Evolutionary conservation across 2,888 invertebrate genomes (phyloP), one percentile per base, ranked within the genome.

Genomic region (Maniola hyperantus): DNA sequence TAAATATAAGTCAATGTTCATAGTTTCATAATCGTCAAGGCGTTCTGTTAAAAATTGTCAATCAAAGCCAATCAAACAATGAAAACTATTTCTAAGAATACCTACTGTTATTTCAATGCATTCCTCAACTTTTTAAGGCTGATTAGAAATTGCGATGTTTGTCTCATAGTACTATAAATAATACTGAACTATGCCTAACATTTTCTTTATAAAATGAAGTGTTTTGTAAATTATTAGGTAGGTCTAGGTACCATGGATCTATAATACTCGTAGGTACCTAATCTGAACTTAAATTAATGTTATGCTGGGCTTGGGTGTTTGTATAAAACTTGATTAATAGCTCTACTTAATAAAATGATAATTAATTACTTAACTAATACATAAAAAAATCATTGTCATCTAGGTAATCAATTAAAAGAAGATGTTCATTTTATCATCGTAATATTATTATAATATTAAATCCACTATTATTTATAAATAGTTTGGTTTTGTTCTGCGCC

Each of bases 321-420:
- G 18, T 48, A 18, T 15, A 18, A 53, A 53, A 53, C 26, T 26
- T 6, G 13, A 6, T 13, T n/a, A 53, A 26, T n/a, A 13, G 8
- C 1, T 26, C n/a, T 26, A 26, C 4, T 26, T 26, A 2, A 26
- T 26, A 26, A 36, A 53, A 51, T 50, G 20, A 50, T 50, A 26
- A n/a, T n/a, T 50, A 10, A 34, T 54, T 18, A 39, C 36, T 55
- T 39, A 55, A 18, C 55, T 55, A 53, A 34, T 2, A 15, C 53
- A 53, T n/a, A 6, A n/a, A 54, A 26, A 53, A 53, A 53, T n/a
- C 6, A 48, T 48, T 48, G 2, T 18, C 48, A 15, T 48, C 6
- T 48, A 10, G 34, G 36, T n/a, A 36, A 36, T n/a, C 15, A 36
- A 6, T 15, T 15, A n/a, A 6, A 39, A 55, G 10, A 18, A 8